phyloP scores from a whole-genome alignment of 2,797 vertebrate species.

The Loris lydekkerianus region DNA sequence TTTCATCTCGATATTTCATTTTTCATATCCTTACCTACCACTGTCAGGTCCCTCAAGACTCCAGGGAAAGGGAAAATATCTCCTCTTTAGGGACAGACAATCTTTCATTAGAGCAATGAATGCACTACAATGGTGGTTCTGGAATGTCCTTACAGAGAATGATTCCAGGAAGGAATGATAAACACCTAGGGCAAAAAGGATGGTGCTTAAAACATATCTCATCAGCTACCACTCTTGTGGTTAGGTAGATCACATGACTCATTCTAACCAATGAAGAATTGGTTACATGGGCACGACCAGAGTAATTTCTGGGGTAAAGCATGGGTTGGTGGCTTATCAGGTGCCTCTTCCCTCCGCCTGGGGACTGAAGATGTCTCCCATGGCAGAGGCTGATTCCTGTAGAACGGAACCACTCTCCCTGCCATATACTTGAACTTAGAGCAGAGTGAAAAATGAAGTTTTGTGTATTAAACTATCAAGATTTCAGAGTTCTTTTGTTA shows the following conservation, averaged over 20 bases:
- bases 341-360: neutral
- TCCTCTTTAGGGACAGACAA: neutral
- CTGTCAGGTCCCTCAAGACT: neutral
- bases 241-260: neutral
- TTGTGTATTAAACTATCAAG: neutral
- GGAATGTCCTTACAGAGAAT: neutral
- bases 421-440: neutral
- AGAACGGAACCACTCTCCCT: neutral
- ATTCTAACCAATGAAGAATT: neutral
- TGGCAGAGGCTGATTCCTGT: neutral
- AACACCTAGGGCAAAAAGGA: neutral
- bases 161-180: neutral
- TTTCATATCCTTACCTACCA: neutral
- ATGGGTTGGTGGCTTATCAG: too few relatives aligned
- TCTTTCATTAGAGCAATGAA: neutral
- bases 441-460: neutral
- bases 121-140: neutral
- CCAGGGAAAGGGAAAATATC: neutral
- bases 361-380: neutral
- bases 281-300: neutral
- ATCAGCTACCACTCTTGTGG: neutral
- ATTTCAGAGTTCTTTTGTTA: conserved; percentile 8
- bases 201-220: rapidly evolving
- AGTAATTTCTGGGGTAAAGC: neutral
- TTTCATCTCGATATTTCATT: neutral